Evolutionary conservation across 2,113 vertebrate genomes (phyloP).

Genomic region (Tupaia chinensis): DNA sequence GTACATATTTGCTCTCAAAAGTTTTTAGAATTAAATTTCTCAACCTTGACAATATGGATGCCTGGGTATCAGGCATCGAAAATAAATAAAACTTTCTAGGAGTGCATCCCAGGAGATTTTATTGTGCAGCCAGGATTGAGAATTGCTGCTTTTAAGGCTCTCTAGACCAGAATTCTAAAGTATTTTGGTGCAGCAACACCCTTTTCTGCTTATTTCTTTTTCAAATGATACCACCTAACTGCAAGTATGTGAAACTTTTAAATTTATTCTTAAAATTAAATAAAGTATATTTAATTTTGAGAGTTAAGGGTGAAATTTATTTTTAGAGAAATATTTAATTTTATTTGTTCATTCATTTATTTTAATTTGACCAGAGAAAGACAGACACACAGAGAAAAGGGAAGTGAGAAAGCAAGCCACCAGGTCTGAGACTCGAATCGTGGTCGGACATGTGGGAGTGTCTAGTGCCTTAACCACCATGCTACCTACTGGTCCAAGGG

Average conservation of each 20-base stretch:
- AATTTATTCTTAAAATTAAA: background rate
- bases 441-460: no score
- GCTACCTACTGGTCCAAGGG: background rate
- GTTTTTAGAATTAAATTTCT: background rate
- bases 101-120: background rate
- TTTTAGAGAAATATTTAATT: no score
- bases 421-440: no score
- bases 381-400: no score
- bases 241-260: background rate
- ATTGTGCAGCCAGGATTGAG: background rate
- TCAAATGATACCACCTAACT: background rate
- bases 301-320: background rate
- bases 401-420: no score
- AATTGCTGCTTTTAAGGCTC: background rate
- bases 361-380: no score
- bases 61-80: background rate
- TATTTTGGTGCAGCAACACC: background rate
- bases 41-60: background rate
- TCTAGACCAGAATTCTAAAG: background rate
- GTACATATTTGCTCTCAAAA: constrained; percentile 37
- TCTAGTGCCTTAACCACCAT: no score
- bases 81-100: background rate
- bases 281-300: constrained; percentile 13
- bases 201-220: background rate
- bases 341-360: no score